These are phyloP conservation scores for Silvanus unidentatus DNA, from an alignment of 2,888 invertebrate genomes.

Conservation along the genomic window DNA sequence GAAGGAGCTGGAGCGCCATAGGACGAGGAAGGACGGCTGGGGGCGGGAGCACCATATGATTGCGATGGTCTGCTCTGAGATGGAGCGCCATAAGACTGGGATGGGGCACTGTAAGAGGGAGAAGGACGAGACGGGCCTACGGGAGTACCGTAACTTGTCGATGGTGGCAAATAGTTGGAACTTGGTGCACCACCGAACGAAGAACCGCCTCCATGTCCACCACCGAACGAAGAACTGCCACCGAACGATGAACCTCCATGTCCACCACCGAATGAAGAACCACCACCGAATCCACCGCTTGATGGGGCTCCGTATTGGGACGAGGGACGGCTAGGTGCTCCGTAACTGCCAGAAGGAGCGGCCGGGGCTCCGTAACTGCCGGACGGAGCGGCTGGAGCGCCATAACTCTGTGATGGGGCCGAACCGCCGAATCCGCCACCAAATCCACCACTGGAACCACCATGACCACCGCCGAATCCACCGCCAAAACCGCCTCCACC, in stretches of 20 bases:
- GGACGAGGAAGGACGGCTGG: slow-evolving; percentile 42
- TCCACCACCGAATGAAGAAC: slow-evolving; percentile 22
- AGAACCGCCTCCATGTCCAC: slow-evolving; percentile 16
- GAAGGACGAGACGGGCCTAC: slow-evolving; percentile 40
- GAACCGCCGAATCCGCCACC: slow-evolving; percentile 24
- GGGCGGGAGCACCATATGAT: neutral
- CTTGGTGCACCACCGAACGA: slow-evolving; percentile 12
- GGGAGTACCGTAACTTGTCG: slow-evolving; percentile 39
- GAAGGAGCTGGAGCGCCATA: slow-evolving; percentile 50
- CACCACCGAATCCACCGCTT: slow-evolving; percentile 18
- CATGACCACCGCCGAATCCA: slow-evolving; percentile 22
- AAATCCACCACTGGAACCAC: slow-evolving; percentile 18
- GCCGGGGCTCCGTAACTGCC: slow-evolving; percentile 44
- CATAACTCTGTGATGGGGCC: slow-evolving; percentile 47
- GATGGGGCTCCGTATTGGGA: slow-evolving; percentile 37
- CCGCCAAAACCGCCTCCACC: slow-evolving; percentile 30
- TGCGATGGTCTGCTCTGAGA: slow-evolving; percentile 29
- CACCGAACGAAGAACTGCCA: slow-evolving; percentile 4
- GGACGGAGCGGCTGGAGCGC: slow-evolving; percentile 45
- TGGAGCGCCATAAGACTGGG: slow-evolving; percentile 51
- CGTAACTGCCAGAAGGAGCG: slow-evolving; percentile 38
- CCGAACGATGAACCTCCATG: slow-evolving; percentile 24
- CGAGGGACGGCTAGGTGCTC: slow-evolving; percentile 35
- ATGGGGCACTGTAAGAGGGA: too few species aligned
- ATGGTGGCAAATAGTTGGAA: slow-evolving; percentile 31